These are phyloP conservation scores for Shinisaurus crocodilurus DNA, from an alignment of 2,113 vertebrate genomes.

Conservation along the genomic window DNA sequence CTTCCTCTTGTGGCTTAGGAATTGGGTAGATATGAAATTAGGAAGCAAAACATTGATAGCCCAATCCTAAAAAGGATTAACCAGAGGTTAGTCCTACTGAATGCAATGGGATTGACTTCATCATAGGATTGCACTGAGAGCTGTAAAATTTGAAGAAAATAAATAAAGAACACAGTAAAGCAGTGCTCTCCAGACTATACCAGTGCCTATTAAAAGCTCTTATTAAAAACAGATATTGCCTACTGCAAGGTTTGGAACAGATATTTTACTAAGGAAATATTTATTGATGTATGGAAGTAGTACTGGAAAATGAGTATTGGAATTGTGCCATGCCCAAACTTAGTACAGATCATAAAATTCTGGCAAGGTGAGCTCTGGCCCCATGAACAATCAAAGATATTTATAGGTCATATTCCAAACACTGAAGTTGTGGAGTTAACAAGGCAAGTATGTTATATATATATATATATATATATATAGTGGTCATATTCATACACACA, in stretches of 20 bases:
- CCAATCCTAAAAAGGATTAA: background rate
- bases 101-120: background rate
- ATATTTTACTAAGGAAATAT: background rate
- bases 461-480: background rate
- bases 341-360: background rate
- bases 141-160: background rate
- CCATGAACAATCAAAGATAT: background rate
- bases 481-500: background rate
- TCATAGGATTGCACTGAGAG: background rate
- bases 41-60: background rate
- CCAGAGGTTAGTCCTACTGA: background rate
- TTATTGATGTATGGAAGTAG: background rate
- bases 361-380: background rate
- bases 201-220: background rate
- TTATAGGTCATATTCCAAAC: background rate
- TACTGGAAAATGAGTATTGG: background rate
- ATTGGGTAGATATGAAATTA: background rate
- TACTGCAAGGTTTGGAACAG: background rate
- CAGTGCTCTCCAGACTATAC: background rate
- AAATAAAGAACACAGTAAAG: no score
- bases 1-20: background rate
- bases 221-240: background rate
- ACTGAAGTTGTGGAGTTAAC: background rate
- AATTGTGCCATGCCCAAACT: background rate
- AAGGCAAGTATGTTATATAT: background rate